Percentiles rank a stretch among this genome's conserved stretches.
These are phyloP conservation scores for Cyrtodaria siliqua DNA, from an alignment of 2,888 invertebrate genomes.

Conservation along the genomic window DNA sequence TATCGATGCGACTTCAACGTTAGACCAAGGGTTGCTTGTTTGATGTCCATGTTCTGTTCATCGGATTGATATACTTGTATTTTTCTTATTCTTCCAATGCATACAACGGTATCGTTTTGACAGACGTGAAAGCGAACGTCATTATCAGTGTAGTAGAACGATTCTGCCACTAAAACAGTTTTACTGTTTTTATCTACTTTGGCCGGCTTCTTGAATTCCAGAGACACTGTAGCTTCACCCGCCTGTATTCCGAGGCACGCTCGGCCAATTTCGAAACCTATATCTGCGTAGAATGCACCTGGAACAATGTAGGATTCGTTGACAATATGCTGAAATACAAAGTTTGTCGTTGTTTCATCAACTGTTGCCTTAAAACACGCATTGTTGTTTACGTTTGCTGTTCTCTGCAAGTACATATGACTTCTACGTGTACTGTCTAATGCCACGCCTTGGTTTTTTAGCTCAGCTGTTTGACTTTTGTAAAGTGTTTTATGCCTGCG, in stretches of 20 bases:
- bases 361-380: background rate
- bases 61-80: background rate
- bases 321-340: constrained; percentile 44
- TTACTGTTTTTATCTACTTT: background rate
- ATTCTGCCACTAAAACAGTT: background rate
- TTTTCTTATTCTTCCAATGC: constrained; percentile 1
- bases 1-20: no score
- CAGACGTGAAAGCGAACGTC: background rate
- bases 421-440: no score
- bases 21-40: no score
- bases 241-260: background rate
- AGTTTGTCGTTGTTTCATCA: constrained; percentile 15
- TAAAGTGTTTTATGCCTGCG: background rate
- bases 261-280: constrained; percentile 64
- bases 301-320: constrained; percentile 31
- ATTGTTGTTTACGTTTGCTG: background rate
- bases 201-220: constrained; percentile 3
- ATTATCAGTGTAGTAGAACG: background rate
- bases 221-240: constrained; percentile 2
- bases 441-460: constrained; percentile 24
- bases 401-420: background rate
- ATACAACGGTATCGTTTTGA: background rate
- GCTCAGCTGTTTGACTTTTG: background rate
- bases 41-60: background rate
- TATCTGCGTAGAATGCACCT: constrained; percentile 63